Base-by-base conservation (phyloP, 2,888 invertebrate species). In the Andrena dorsata region DNA sequence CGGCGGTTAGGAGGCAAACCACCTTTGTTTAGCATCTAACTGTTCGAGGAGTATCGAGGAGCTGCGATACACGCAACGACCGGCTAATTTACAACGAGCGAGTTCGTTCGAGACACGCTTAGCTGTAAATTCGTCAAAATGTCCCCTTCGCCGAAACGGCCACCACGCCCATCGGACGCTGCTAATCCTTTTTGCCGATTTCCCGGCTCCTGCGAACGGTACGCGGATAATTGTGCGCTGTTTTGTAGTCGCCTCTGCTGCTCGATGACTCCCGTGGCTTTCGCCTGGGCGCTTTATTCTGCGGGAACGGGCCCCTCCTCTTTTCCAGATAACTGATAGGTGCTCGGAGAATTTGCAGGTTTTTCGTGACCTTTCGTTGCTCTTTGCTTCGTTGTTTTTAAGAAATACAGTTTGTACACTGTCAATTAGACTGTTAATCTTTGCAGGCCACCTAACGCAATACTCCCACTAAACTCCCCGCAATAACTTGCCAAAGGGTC, bases 81-180 rank as follows among this genome's bases (percentile, higher is more conserved):
- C 0, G 0, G 13, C 16, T 73, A 79, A 68, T 80, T 73, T 56
- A 64, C 73, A 51, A 20, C 20, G 16, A 13, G 23, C 23, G 3
- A 13, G 56, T 10, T 2, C 4, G 20, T 56, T 26, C 56, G 56
- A 20, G 56, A 13, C 16, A 7, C 4, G 13, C 23, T 64, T 23
- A 56, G 20, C n/a, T 72, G 71, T 69, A 82, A 82, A 82, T 65
- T 56, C 20, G 64, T 83, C 83, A 76, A 64, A 49, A 63, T 16
- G 49, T 13, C 16, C 7, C 1, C 23, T 0, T 41, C 30, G 1
- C 7, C 6, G 20, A 26, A 70, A 8, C n/a, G 10, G 13, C 30
- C 65, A 23, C 64, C 65, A 72, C 56, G 69, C 72, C 61, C 61
- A 60, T 4, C 8, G 1, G 13, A 30, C 1, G 8, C 2, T 20